Conservation (phyloP, 2,797 vertebrate genomes). For the Ptychadena robeensis region DNA sequence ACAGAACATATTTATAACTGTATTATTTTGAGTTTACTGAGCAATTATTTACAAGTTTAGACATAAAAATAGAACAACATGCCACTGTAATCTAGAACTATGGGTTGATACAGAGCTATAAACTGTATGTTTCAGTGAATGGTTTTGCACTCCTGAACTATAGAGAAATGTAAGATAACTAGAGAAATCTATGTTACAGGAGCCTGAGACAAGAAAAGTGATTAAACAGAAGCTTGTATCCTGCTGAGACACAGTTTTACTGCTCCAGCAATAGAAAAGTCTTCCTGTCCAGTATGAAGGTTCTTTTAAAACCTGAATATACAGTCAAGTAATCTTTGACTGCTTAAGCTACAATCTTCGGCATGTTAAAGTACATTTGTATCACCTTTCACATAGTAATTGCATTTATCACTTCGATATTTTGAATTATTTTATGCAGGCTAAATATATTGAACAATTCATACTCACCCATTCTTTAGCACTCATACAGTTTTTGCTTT, state of each 20-base stretch:
- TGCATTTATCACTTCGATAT: constrained; percentile 41
- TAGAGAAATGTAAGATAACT: constrained; percentile 5
- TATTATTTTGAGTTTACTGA: neutral
- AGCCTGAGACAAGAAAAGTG: neutral
- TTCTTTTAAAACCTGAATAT: constrained; percentile 25
- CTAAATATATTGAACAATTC: constrained; percentile 39
- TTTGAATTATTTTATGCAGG: neutral
- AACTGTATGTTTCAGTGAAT: neutral
- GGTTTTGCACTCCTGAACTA: constrained; percentile 21
- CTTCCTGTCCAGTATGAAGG: constrained; percentile 45
- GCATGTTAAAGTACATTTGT: constrained; percentile 17
- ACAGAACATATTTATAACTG: neutral
- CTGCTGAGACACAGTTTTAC: constrained; percentile 43
- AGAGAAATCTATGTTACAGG: constrained; percentile 1
- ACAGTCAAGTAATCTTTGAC: constrained; percentile 34
- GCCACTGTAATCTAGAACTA: constrained; percentile 9
- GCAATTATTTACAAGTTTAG: neutral
- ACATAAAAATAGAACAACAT: neutral
- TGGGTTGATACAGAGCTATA: neutral
- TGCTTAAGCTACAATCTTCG: constrained; percentile 33
- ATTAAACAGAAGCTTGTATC: constrained; percentile 15
- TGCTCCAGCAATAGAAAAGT: constrained; percentile 18
- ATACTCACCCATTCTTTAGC: constrained; percentile 53
- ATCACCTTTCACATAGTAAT: constrained; percentile 51
- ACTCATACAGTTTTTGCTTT: constrained; percentile 56